Evolutionary conservation across 2,797 vertebrate species (phyloP).

Genomic region (Acanthopagrus latus): DNA sequence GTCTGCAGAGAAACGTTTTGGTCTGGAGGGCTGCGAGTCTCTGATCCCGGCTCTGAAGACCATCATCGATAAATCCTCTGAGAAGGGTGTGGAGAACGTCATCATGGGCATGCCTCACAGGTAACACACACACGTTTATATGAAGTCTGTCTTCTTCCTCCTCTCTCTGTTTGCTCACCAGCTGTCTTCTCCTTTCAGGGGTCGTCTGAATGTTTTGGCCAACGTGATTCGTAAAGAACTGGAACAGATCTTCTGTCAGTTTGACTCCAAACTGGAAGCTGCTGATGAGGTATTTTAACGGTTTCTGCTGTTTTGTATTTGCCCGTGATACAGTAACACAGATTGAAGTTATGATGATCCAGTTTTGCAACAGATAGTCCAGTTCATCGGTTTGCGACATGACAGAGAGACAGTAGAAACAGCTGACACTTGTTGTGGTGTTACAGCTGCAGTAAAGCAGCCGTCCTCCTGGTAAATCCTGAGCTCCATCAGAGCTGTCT

Average conservation of each 20-base stretch:
- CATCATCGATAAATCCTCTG: slow-evolving; percentile 95
- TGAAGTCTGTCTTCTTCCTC: background rate
- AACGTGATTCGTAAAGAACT: slow-evolving; percentile 96
- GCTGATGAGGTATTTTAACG: slow-evolving; percentile 89
- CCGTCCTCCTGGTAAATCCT: too few species aligned
- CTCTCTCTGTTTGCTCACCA: background rate
- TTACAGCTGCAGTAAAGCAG: too few species aligned
- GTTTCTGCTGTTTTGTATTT: background rate
- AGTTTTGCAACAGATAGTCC: too few species aligned
- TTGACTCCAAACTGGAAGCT: slow-evolving; percentile 95
- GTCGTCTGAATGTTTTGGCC: slow-evolving; percentile 93
- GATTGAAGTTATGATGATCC: too few species aligned
- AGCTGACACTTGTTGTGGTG: too few species aligned
- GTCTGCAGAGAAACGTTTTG: slow-evolving; percentile 97
- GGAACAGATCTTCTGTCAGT: slow-evolving; percentile 98
- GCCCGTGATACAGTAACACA: too few species aligned
- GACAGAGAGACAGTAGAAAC: too few species aligned
- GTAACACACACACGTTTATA: slow-evolving; percentile 68
- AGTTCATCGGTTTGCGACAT: too few species aligned
- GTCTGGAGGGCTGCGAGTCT: slow-evolving; percentile 94
- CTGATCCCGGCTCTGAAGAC: slow-evolving; percentile 95
- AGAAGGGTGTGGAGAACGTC: slow-evolving; percentile 93
- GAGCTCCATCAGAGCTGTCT: too few species aligned
- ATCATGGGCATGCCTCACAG: slow-evolving; percentile 99
- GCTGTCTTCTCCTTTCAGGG: slow-evolving; percentile 79